phyloP scores from a whole-genome alignment of 2,113 vertebrate genomes.

The Nibea albiflora region DNA sequence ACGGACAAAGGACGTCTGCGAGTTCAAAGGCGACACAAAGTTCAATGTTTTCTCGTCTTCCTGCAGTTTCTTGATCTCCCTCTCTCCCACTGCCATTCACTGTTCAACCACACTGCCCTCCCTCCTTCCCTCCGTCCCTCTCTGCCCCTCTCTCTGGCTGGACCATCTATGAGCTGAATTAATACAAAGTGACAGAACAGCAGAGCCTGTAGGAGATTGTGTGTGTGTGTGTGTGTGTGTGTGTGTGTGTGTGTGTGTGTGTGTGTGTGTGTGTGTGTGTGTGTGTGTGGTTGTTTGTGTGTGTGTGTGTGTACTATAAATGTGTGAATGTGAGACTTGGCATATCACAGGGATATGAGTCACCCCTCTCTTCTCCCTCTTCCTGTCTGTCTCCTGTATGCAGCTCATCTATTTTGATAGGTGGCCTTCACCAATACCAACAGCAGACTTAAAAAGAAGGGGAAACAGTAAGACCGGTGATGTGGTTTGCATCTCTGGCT shows the following conservation, averaged over 20 bases:
- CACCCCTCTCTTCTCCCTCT: constrained; percentile 43
- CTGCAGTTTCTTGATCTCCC: constrained; percentile 15
- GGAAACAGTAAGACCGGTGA: background rate
- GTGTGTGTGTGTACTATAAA: constrained; percentile 38
- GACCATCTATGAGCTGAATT: constrained; percentile 47
- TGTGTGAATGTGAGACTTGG: constrained; percentile 65
- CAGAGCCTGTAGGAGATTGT: constrained; percentile 51
- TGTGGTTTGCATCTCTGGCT: background rate
- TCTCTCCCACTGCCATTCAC: constrained; percentile 25
- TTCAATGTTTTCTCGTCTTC: constrained; percentile 43
- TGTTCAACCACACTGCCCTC: constrained; percentile 8
- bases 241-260: constrained; percentile 33
- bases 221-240: constrained; percentile 23
- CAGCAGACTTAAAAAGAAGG: background rate
- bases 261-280: too few species aligned
- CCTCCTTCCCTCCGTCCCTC: background rate
- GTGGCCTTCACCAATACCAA: constrained; percentile 47
- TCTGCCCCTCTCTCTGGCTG: constrained; percentile 2
- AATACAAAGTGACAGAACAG: constrained; percentile 74
- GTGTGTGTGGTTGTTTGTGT: too few species aligned
- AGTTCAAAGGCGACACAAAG: constrained; percentile 42
- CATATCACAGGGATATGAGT: constrained; percentile 67
- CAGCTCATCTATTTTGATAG: constrained; percentile 54
- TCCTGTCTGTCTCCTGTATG: constrained; percentile 36
- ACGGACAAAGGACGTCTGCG: constrained; percentile 27